A percentile compares a stretch with the other conserved stretches of the same genome.
phyloP scores from a whole-genome alignment of 2,113 vertebrate species.

The Calyptomena viridis region DNA sequence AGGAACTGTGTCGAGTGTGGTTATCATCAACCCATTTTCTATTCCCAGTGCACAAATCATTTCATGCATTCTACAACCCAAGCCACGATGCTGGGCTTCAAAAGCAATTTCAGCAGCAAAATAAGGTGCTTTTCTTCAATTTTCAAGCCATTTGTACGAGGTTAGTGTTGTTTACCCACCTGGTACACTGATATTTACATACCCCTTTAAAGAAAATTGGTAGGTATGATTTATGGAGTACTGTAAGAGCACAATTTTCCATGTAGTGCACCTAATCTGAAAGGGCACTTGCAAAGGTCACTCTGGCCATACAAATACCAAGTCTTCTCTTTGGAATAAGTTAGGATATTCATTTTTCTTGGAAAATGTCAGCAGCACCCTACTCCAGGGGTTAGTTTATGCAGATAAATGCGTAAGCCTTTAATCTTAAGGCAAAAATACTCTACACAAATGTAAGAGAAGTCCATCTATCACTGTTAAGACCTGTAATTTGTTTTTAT shows the following conservation, averaged over 20 bases:
- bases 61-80: constrained; percentile 89
- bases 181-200: constrained; percentile 99
- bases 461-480: constrained; percentile 86
- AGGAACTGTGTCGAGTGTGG: constrained; percentile 86
- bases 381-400: constrained; percentile 88
- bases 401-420: constrained; percentile 84
- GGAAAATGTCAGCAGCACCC: constrained; percentile 90
- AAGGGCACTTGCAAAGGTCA: constrained; percentile 94
- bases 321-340: constrained; percentile 89
- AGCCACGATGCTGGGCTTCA: constrained; percentile 90
- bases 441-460: constrained; percentile 76
- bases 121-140: constrained; percentile 99
- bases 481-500: constrained; percentile 84
- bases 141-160: constrained; percentile 98
- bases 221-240: constrained; percentile 98
- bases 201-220: constrained; percentile 98
- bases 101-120: constrained; percentile 99
- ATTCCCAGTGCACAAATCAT: constrained; percentile 90
- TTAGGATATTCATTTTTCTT: constrained; percentile 96
- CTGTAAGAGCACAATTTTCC: constrained; percentile 97
- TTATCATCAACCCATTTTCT: constrained; percentile 94
- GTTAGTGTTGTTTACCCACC: constrained; percentile 99
- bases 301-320: constrained; percentile 94
- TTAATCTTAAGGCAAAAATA: constrained; percentile 83
- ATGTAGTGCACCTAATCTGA: constrained; percentile 97